phyloP scores from a whole-genome alignment of 2,797 vertebrate species.

The Channa striata region DNA sequence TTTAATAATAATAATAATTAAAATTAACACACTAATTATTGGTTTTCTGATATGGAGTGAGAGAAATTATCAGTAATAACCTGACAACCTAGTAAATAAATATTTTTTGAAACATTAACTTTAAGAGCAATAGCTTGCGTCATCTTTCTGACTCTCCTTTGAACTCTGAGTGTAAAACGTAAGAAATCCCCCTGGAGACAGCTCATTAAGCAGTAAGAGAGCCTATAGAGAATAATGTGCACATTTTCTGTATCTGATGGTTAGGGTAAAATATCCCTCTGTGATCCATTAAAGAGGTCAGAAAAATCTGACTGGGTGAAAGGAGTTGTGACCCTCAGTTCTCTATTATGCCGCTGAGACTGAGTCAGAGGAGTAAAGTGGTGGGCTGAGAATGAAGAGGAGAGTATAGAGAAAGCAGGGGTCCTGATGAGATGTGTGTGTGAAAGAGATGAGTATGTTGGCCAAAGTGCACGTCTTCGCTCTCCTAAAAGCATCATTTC shows the following conservation, averaged over 20 bases:
- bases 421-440: conserved; percentile 20
- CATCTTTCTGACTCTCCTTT: neutral
- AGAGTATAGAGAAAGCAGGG: conserved; percentile 11
- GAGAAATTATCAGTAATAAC: neutral
- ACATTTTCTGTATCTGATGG: conserved; percentile 20
- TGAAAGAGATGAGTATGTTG: neutral
- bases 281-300: conserved; percentile 30
- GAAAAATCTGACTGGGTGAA: conserved; percentile 35
- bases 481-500: conserved; percentile 42
- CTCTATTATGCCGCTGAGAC: conserved; percentile 34
- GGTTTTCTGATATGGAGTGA: neutral
- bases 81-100: neutral
- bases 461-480: conserved; percentile 29
- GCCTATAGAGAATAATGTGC: conserved; percentile 16
- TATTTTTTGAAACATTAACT: neutral
- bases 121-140: neutral
- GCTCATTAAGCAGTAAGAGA: conserved; percentile 11
- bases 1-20: too few relatives aligned
- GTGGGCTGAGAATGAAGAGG: neutral
- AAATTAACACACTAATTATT: too few relatives aligned
- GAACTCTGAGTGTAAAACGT: neutral
- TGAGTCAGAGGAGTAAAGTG: neutral
- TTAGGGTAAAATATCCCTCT: conserved; percentile 13
- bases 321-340: conserved; percentile 47
- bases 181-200: conserved; percentile 6